phyloP scores from a whole-genome alignment of 35 echinoderm and acorn worm genomes.

The Diadema setosum region DNA sequence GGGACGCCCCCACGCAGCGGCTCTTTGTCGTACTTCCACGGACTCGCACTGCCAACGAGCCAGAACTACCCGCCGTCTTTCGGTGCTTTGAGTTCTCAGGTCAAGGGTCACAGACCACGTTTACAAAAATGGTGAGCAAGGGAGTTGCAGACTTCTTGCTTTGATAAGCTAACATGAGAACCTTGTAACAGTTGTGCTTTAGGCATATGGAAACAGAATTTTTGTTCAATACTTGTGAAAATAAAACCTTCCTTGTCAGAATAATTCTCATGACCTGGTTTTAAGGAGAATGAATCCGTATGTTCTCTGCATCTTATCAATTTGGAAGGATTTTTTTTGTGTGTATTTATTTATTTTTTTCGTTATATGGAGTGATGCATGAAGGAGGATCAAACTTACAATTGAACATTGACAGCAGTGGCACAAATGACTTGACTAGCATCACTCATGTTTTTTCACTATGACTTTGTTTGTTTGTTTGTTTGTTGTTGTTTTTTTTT shows the following conservation, averaged over 20 bases:
- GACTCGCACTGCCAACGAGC: not conserved
- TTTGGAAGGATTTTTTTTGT: too few relatives aligned
- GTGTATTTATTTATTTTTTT: too few relatives aligned
- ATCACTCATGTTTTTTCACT: too few relatives aligned
- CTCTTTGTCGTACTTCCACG: constrained; percentile 22
- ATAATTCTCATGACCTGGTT: not conserved
- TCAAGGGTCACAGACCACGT: not conserved
- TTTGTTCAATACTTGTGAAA: not conserved
- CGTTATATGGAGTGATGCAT: too few relatives aligned
- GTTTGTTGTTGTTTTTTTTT: too few relatives aligned
- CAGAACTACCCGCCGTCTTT: not conserved
- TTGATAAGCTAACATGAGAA: too few relatives aligned
- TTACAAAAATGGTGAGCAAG: constrained; percentile 55
- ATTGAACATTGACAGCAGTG: too few relatives aligned
- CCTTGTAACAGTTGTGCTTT: too few relatives aligned
- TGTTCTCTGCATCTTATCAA: not conserved
- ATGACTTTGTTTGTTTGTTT: too few relatives aligned
- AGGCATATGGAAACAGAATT: not conserved
- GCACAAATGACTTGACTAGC: too few relatives aligned
- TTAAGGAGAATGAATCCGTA: not conserved
- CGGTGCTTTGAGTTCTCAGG: constrained; percentile 59
- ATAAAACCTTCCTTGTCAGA: not conserved
- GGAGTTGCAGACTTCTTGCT: too few relatives aligned
- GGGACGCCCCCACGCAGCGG: constrained; percentile 49
- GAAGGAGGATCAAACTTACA: too few relatives aligned